Evolutionary conservation across 2,888 invertebrate genomes (phyloP).

Genomic region (Eristalis pertinax): DNA sequence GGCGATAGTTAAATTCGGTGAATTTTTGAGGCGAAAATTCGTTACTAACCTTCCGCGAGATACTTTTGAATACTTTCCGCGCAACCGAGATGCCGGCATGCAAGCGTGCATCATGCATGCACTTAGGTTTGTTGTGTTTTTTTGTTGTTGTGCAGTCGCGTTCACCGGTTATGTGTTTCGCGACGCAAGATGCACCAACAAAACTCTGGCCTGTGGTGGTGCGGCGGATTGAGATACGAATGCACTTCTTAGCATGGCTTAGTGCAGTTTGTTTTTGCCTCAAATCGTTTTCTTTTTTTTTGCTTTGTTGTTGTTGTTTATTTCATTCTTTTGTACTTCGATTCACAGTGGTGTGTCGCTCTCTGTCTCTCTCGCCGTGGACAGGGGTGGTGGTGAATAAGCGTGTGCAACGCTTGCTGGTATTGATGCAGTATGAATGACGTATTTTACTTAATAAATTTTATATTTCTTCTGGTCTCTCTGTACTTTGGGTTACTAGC

Average conservation of each 20-base stretch:
- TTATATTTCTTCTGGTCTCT: background rate
- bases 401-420: background rate
- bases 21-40: conserved; percentile 1
- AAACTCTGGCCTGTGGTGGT: conserved; percentile 44
- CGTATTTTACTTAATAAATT: conserved; percentile 38
- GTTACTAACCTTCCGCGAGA: conserved; percentile 45
- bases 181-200: conserved; percentile 41
- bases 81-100: conserved; percentile 54
- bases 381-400: background rate
- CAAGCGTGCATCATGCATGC: conserved; percentile 47
- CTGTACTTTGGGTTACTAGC: background rate
- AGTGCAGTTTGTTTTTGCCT: conserved; percentile 29
- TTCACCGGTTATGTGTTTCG: conserved; percentile 45
- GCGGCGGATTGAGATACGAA: conserved; percentile 45
- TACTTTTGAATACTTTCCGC: conserved; percentile 37
- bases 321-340: background rate
- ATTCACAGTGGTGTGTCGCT: conserved; percentile 1
- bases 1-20: background rate
- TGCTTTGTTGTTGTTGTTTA: background rate
- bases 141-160: conserved; percentile 31
- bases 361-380: conserved; percentile 34
- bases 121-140: conserved; percentile 42
- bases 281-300: background rate
- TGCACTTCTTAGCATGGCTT: conserved; percentile 46
- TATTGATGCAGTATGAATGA: conserved; percentile 42